Evolutionary conservation across 2,888 invertebrate species (phyloP), one percentile per base, ranked within the genome.

Genomic region (Tetropium fuscum): DNA sequence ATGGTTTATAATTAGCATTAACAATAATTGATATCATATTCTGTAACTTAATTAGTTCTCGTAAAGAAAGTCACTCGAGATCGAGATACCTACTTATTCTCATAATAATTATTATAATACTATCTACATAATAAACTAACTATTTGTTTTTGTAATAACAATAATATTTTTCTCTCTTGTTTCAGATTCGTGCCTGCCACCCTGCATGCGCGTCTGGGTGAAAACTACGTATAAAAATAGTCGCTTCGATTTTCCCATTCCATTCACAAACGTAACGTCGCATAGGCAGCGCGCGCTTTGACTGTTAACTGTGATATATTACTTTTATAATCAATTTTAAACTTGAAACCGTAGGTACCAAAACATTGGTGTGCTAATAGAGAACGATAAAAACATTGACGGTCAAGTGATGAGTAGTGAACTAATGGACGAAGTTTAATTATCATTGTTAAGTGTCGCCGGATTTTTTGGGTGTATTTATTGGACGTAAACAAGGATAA

Each of bases 401-500:
- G 19, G 38, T 40, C 15, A 8, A 38, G 20, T 22, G 19, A 5
- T 34, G 34, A 13, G 6, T 34, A 1, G n/a, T 34, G 13, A 10
- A 13, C 6, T 7, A 2, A n/a, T 2, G 6, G 27, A 7, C 6
- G n/a, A 27, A 27, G n/a, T n/a, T n/a, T 34, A 34, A 2, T 11
- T 38, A 36, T 38, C 3, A 1, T 3, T 18, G 36, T 38, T 38
- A n/a, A n/a, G 10, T 6, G 2, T 11, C 10, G 3, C 6, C 13
- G 41, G 11, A 8, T 8, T 41, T 22, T 27, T 25, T 27, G 6
- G 4, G 10, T 40, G 27, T 7, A 2, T n/a, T 15, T 36, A 16
- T 13, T 3, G 7, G 7, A 36, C 16, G 3, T 36, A 3, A 25
- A 13, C 54, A 58, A 61, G 15, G n/a, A n/a, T n/a, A n/a, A 77